Conservation (phyloP, 2,113 vertebrate species). For the Empidonax alnorum region DNA sequence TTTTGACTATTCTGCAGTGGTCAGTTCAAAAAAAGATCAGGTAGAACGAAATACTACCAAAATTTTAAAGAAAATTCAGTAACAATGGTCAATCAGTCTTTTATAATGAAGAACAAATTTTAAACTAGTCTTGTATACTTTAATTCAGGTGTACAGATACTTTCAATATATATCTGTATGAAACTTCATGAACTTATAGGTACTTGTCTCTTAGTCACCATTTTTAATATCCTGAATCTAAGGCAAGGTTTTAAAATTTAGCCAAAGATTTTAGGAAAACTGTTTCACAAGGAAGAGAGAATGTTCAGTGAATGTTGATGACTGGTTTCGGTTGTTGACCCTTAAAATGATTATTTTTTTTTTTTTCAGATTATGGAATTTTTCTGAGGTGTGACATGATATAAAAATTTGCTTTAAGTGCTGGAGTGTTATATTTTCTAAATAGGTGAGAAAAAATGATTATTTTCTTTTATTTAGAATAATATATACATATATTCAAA, state of each 20-base stretch:
- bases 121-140: background rate
- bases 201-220: background rate
- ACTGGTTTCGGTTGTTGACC: background rate
- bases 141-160: background rate
- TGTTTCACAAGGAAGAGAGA: background rate
- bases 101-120: background rate
- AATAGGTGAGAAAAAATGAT: background rate
- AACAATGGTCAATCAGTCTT: background rate
- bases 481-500: background rate
- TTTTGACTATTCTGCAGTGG: background rate
- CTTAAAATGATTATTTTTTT: background rate
- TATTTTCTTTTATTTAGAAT: background rate
- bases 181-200: background rate
- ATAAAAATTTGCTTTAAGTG: background rate
- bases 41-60: background rate
- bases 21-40: background rate
- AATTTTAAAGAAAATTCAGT: background rate
- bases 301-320: background rate
- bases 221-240: background rate
- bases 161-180: background rate
- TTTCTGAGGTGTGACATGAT: background rate
- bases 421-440: background rate
- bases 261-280: background rate
- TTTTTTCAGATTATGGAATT: background rate
- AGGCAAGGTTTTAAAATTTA: background rate